These are phyloP conservation scores for Bombus polaris DNA, from an alignment of 1,140 invertebrate genomes.

Conservation along the genomic window DNA sequence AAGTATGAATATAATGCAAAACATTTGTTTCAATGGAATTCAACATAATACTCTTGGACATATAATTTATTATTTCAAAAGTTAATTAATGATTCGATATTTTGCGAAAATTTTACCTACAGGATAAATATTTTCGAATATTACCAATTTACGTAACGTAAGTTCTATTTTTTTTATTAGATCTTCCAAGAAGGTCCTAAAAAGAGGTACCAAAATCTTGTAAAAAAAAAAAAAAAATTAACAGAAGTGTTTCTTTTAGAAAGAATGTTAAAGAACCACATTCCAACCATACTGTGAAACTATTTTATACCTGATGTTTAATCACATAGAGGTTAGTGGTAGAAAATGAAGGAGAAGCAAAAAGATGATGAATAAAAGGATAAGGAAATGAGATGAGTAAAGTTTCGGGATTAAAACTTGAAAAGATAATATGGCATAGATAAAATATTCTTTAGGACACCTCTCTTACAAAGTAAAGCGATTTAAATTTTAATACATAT, in stretches of 20 bases:
- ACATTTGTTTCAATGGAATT: too few relatives aligned
- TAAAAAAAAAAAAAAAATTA: neutral
- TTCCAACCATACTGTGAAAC: neutral
- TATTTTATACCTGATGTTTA: neutral
- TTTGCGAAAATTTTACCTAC: neutral
- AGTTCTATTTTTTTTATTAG: neutral
- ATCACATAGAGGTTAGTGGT: neutral
- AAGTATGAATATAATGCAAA: too few relatives aligned
- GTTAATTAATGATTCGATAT: too few relatives aligned
- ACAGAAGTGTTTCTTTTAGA: neutral
- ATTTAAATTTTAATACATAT: neutral
- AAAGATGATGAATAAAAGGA: neutral
- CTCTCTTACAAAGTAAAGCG: neutral
- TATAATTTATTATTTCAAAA: too few relatives aligned
- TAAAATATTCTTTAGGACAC: neutral
- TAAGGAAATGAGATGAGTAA: slow-evolving; percentile 23
- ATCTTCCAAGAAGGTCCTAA: neutral
- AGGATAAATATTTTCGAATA: neutral
- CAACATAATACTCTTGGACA: too few relatives aligned
- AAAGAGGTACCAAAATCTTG: neutral
- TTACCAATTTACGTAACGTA: neutral
- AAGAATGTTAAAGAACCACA: neutral
- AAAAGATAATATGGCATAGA: neutral
- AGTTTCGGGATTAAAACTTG: slow-evolving; percentile 1
- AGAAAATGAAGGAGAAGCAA: neutral